Percentiles rank a stretch among this genome's conserved stretches.
Evolutionary conservation across 2,113 vertebrate species (phyloP).

Genomic region (cat (Felis catus)): DNA sequence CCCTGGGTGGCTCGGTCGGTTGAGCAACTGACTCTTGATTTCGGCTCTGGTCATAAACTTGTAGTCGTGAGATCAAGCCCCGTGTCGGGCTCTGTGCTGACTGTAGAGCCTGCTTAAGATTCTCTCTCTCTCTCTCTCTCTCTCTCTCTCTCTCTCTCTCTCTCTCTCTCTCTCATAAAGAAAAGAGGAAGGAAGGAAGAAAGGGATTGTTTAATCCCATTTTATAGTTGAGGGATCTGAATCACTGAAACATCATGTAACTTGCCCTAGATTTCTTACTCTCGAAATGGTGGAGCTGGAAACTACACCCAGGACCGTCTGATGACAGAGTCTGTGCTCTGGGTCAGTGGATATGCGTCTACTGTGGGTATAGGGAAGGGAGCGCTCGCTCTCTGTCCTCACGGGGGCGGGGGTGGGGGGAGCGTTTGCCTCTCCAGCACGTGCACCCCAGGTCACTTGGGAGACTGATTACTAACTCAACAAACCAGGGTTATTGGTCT

Average conservation of each 20-base stretch:
- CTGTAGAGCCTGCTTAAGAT: too few species aligned
- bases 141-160: too few species aligned
- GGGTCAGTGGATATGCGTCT: neutral
- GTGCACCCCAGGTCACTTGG: neutral
- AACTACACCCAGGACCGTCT: neutral
- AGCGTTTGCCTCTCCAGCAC: neutral
- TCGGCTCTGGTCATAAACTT: too few species aligned
- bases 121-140: too few species aligned
- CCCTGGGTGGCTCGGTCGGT: too few species aligned
- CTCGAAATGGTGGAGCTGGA: neutral
- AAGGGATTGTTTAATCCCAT: neutral
- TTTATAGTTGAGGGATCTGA: neutral
- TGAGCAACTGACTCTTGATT: too few species aligned
- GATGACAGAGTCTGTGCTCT: neutral
- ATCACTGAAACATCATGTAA: neutral
- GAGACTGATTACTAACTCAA: neutral
- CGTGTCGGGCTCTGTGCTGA: too few species aligned
- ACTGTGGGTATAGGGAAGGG: too few species aligned
- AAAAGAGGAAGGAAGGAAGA: neutral
- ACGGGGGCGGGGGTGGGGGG: too few species aligned
- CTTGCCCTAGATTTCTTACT: neutral
- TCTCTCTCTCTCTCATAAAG: too few species aligned
- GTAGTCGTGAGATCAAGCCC: too few species aligned
- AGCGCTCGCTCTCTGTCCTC: neutral
- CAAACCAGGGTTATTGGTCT: neutral